A percentile compares a stretch with the other conserved stretches of the same genome.
Evolutionary conservation across 53 echinoderm and acorn worm genomes (phyloP).

Genomic region (Temnopleurus reevesii): DNA sequence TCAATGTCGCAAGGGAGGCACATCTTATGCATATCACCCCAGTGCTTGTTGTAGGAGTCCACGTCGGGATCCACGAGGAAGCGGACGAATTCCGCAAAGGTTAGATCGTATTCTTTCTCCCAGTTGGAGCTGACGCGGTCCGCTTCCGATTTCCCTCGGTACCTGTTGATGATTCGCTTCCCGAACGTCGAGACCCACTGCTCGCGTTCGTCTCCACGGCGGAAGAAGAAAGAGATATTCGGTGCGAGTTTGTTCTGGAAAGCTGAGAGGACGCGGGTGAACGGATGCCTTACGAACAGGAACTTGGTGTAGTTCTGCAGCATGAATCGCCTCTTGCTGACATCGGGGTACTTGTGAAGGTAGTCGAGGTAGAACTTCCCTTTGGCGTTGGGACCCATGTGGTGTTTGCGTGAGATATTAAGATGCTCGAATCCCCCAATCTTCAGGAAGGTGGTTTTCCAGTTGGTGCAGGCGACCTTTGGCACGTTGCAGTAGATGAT

Average conservation of each 20-base stretch:
- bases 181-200: conserved; percentile 61
- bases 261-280: conserved; percentile 71
- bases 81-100: conserved; percentile 65
- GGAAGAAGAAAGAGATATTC: conserved; percentile 56
- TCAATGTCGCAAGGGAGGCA: conserved; percentile 69
- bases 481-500: conserved; percentile 73
- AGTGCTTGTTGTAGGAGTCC: conserved; percentile 63
- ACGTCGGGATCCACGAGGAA: conserved; percentile 35
- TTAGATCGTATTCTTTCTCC: conserved; percentile 61
- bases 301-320: conserved; percentile 64
- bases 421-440: conserved; percentile 57
- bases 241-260: conserved; percentile 72
- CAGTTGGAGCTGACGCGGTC: conserved; percentile 33
- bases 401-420: neutral
- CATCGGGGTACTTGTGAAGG: conserved; percentile 28
- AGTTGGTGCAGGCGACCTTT: conserved; percentile 77
- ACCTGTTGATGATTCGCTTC: conserved; percentile 48
- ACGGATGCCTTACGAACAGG: conserved; percentile 70
- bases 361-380: conserved; percentile 32
- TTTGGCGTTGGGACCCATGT: conserved; percentile 47
- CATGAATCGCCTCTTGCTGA: conserved; percentile 34
- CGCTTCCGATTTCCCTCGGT: conserved; percentile 14
- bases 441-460: conserved; percentile 69
- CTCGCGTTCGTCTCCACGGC: neutral
- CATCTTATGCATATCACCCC: conserved; percentile 55